phyloP scores from a whole-genome alignment of 2,888 invertebrate genomes.

The Stenchaetothrips biformis region DNA sequence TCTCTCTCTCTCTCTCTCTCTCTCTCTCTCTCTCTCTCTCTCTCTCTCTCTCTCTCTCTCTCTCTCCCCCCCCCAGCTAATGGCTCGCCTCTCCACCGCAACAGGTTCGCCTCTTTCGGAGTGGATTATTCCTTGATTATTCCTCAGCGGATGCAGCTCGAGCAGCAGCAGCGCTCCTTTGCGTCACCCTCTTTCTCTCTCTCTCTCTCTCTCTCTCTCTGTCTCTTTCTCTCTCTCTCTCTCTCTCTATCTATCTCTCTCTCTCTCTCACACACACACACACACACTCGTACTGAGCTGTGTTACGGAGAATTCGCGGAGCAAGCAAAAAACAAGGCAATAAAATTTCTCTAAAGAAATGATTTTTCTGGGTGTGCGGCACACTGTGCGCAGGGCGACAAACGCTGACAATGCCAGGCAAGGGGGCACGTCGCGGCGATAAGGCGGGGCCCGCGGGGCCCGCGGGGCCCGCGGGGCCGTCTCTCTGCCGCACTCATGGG shows the following conservation, averaged over 20 bases:
- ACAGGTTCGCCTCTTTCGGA: no score
- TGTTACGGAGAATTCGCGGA: background rate
- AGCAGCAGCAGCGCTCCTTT: background rate
- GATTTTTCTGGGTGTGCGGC: no score
- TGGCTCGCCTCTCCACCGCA: no score
- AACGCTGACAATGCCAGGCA: no score
- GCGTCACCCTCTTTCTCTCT: background rate
- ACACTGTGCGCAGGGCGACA: background rate
- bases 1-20: background rate
- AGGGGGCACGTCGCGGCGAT: no score
- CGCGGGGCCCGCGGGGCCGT: background rate
- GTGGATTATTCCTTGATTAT: no score
- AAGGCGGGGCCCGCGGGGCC: background rate
- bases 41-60: conserved; percentile 10
- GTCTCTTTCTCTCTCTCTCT: background rate
- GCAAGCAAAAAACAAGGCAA: no score
- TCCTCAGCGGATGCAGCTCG: background rate
- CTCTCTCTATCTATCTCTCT: background rate
- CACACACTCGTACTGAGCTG: background rate
- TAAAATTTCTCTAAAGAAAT: no score
- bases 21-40: background rate
- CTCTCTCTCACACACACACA: background rate
- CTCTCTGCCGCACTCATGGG: background rate
- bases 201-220: background rate
- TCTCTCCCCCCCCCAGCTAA: background rate